Percentiles rank a stretch among this genome's conserved stretches.
Conservation (phyloP, 2,797 vertebrate species). For the Peromyscus aztecus region DNA sequence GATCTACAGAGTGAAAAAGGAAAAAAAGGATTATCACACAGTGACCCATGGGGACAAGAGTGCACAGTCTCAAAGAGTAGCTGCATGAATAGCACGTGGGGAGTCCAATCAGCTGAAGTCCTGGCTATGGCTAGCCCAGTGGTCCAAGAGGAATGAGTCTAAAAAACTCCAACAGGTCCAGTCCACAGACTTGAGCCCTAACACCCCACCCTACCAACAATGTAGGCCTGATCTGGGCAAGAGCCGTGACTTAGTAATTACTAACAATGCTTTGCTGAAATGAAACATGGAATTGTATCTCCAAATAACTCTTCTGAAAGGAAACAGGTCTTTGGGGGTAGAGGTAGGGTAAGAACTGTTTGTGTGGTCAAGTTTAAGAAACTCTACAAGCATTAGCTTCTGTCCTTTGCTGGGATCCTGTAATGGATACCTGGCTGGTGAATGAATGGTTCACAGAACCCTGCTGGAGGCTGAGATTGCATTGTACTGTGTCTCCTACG, state of each 20-base stretch:
- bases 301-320: neutral
- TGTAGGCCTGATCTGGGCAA: neutral
- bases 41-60: neutral
- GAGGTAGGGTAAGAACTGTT: neutral
- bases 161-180: neutral
- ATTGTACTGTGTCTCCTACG: neutral
- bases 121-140: neutral
- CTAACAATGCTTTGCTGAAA: neutral
- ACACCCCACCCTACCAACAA: neutral
- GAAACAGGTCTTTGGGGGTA: neutral
- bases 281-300: slow-evolving; percentile 6
- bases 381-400: neutral
- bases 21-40: slow-evolving; percentile 16
- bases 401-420: neutral
- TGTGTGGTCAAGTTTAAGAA: neutral
- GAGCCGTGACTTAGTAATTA: neutral
- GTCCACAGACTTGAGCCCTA: neutral
- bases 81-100: neutral
- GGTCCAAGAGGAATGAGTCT: neutral
- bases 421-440: neutral
- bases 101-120: neutral
- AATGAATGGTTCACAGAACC: neutral
- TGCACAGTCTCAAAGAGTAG: neutral
- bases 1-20: slow-evolving; percentile 88
- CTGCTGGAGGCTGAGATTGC: neutral